A percentile compares a stretch with the other conserved stretches of the same genome.
These are phyloP conservation scores for Plutomurus gul DNA, from an alignment of 1,140 invertebrate species.

Conservation along the genomic window DNA sequence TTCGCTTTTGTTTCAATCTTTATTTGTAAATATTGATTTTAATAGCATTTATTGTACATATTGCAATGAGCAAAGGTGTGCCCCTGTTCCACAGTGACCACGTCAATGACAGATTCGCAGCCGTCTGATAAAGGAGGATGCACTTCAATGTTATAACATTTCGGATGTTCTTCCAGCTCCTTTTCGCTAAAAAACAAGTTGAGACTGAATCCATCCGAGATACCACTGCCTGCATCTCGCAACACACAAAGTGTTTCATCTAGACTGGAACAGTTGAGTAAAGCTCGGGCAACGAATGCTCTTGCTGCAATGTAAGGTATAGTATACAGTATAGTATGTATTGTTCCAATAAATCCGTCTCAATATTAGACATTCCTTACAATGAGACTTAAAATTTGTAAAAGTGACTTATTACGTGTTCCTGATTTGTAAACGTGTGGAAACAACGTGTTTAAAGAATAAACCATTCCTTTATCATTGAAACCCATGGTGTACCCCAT, in stretches of 20 bases:
- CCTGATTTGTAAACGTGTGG: slow-evolving; percentile 69
- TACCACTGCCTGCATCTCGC: slow-evolving; percentile 72
- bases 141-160: slow-evolving; percentile 74
- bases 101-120: slow-evolving; percentile 67
- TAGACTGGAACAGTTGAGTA: slow-evolving; percentile 71
- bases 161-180: slow-evolving; percentile 58
- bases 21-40: background rate
- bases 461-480: slow-evolving; percentile 80
- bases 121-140: slow-evolving; percentile 63
- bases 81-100: slow-evolving; percentile 70
- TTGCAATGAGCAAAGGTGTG: slow-evolving; percentile 75
- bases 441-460: slow-evolving; percentile 79
- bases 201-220: slow-evolving; percentile 79
- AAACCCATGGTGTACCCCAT: slow-evolving; percentile 87
- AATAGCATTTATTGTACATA: slow-evolving; percentile 63
- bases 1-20: too few relatives aligned
- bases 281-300: slow-evolving; percentile 75
- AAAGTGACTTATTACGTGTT: slow-evolving; percentile 67
- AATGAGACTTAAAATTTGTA: background rate
- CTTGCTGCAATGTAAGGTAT: slow-evolving; percentile 67
- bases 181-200: slow-evolving; percentile 80
- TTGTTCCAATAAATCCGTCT: too few relatives aligned
- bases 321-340: too few relatives aligned
- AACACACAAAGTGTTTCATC: slow-evolving; percentile 70
- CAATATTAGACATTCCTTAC: background rate